phyloP scores from a whole-genome alignment of 2,797 vertebrate genomes.

The Urocyon cinereoargenteus region DNA sequence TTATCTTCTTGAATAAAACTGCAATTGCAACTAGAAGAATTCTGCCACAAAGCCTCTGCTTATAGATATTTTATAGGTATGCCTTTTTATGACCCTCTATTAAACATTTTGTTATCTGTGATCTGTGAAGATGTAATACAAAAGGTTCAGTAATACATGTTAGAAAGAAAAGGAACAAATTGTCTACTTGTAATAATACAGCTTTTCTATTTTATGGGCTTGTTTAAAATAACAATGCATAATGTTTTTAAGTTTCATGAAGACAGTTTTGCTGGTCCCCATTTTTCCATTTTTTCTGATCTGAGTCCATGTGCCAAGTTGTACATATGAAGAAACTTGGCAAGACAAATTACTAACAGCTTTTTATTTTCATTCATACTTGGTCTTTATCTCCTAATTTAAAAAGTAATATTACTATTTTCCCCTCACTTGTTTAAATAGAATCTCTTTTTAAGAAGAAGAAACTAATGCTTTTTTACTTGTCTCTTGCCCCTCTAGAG shows the following conservation, averaged over 20 bases:
- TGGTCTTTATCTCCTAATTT: neutral
- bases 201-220: constrained; percentile 52
- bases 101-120: neutral
- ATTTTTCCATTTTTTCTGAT: constrained; percentile 40
- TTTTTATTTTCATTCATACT: constrained; percentile 15
- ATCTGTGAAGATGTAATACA: neutral
- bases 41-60: neutral
- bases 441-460: neutral
- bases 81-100: neutral
- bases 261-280: neutral
- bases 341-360: neutral
- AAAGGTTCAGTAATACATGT: constrained; percentile 42
- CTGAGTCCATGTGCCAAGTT: neutral
- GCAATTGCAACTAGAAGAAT: neutral
- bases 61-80: neutral
- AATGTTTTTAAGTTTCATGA: constrained; percentile 44
- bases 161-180: constrained; percentile 8
- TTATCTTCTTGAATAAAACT: neutral
- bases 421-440: neutral
- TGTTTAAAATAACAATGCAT: neutral
- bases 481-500: neutral
- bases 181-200: neutral
- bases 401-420: neutral
- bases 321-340: neutral
- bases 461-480: neutral